phyloP scores from a whole-genome alignment of 2,113 vertebrate genomes.

The Labrus mixtus region DNA sequence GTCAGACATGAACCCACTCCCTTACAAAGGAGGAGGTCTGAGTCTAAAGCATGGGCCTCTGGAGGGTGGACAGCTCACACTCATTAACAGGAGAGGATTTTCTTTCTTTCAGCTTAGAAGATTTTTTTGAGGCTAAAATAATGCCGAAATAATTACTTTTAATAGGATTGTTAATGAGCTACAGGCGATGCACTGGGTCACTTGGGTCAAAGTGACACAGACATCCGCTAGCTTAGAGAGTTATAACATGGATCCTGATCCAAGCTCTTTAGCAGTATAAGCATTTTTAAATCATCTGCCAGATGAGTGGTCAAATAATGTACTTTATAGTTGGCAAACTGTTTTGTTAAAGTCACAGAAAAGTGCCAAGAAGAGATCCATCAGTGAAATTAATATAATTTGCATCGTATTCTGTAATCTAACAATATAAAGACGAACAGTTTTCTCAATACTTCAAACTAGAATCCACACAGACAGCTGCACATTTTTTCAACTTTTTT shows the following conservation, averaged over 20 bases:
- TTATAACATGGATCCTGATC: constrained; percentile 13
- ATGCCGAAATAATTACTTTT: constrained; percentile 39
- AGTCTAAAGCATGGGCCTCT: constrained; percentile 5
- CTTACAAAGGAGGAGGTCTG: neutral
- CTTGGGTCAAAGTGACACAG: constrained; percentile 4
- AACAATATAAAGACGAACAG: too few relatives aligned
- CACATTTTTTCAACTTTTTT: neutral
- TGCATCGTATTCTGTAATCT: too few relatives aligned
- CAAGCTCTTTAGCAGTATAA: constrained; percentile 26
- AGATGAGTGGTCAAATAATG: too few relatives aligned
- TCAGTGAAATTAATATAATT: neutral
- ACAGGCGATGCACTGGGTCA: constrained; percentile 36
- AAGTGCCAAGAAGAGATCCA: neutral
- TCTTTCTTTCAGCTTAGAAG: constrained; percentile 21
- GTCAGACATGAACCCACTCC: neutral
- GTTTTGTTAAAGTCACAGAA: neutral
- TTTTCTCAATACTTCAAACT: neutral
- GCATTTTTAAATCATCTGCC: constrained; percentile 25
- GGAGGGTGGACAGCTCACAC: constrained; percentile 4
- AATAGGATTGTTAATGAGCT: constrained; percentile 39
- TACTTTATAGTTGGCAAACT: neutral
- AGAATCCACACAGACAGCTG: neutral
- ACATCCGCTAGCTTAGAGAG: constrained; percentile 8
- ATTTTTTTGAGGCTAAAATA: constrained; percentile 11
- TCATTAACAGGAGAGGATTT: constrained; percentile 26